Evolutionary conservation across 2,797 vertebrate species (phyloP).

Genomic region (Lepilemur ruficaudatus): DNA sequence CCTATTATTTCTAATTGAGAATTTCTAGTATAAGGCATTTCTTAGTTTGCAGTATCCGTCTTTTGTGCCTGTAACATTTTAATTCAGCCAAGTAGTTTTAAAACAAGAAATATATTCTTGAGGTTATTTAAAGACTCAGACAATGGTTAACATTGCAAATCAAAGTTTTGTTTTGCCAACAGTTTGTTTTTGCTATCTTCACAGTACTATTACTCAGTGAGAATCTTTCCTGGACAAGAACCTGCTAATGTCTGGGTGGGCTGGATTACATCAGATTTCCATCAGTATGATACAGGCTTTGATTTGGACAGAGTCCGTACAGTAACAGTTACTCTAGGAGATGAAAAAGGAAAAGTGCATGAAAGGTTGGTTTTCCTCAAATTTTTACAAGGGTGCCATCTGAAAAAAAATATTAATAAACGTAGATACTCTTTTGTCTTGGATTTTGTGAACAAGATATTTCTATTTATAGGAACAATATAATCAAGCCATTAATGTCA

Average conservation of each 20-base stretch:
- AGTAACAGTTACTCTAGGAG: conserved; percentile 96
- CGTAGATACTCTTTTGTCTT: not conserved
- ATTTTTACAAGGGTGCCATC: not conserved
- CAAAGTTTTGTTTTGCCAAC: not conserved
- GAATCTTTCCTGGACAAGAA: conserved; percentile 97
- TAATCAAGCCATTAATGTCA: not conserved
- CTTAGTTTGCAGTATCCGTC: not conserved
- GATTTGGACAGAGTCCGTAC: conserved; percentile 94
- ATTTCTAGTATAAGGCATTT: not conserved
- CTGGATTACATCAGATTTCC: conserved; percentile 98
- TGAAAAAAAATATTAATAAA: not conserved
- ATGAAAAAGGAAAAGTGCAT: conserved; percentile 97
- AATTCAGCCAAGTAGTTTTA: not conserved
- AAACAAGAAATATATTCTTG: not conserved
- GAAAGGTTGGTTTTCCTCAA: conserved; percentile 90
- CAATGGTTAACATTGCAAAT: not conserved
- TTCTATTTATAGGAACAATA: not conserved
- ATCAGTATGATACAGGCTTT: conserved; percentile 93
- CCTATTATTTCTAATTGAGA: not conserved
- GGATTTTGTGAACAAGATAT: not conserved
- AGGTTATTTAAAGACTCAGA: not conserved
- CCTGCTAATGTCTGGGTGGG: conserved; percentile 96
- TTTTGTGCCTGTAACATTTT: not conserved
- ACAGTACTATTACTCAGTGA: conserved; percentile 95
- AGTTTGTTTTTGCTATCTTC: conserved; percentile 15